phyloP scores from a whole-genome alignment of 2,113 vertebrate genomes.

The Eretmochelys imbricata region DNA sequence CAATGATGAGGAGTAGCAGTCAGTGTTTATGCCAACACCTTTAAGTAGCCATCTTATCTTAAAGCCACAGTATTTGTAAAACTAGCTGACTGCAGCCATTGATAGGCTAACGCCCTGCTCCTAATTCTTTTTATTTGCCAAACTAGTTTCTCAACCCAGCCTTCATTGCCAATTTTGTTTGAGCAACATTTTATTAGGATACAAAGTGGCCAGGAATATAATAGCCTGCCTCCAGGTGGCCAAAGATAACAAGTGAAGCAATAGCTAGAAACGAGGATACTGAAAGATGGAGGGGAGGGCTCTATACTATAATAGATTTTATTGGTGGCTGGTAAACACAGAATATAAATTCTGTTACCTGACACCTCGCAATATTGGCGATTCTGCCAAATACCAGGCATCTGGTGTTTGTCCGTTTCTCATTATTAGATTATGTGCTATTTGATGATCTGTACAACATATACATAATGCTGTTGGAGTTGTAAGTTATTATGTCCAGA shows the following conservation, averaged over 20 bases:
- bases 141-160: constrained; percentile 15
- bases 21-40: constrained; percentile 37
- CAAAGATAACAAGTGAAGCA: constrained; percentile 57
- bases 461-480: constrained; percentile 48
- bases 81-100: neutral
- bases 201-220: constrained; percentile 40
- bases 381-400: neutral
- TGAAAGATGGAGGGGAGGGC: neutral
- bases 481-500: constrained; percentile 55
- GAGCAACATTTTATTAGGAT: constrained; percentile 29
- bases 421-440: neutral
- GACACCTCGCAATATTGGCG: neutral
- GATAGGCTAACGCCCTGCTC: constrained; percentile 43
- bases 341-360: neutral
- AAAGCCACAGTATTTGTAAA: neutral
- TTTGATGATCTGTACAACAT: neutral
- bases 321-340: neutral
- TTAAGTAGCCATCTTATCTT: neutral
- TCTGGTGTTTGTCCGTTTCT: neutral
- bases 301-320: fast-evolving
- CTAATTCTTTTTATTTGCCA: constrained; percentile 5
- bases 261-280: neutral
- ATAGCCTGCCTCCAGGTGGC: neutral
- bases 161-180: neutral
- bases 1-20: constrained; percentile 25